These are phyloP conservation scores for Xyliphius kryptos DNA, from an alignment of 2,113 vertebrate genomes.

Conservation along the genomic window DNA sequence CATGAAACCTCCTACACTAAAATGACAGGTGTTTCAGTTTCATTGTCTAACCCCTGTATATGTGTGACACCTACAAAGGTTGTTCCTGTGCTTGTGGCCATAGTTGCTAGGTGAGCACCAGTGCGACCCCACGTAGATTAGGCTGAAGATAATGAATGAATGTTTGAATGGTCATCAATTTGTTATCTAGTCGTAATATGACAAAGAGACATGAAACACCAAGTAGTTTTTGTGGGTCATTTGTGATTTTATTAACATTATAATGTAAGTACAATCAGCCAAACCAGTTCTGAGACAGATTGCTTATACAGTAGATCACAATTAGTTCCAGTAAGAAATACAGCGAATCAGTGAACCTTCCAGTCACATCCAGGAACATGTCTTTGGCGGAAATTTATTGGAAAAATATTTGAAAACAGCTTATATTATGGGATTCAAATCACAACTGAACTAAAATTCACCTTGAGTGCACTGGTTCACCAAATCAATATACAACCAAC, in stretches of 20 bases:
- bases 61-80: too few species aligned
- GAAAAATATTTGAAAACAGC: slow-evolving; percentile 37
- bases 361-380: slow-evolving; percentile 54
- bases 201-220: background rate
- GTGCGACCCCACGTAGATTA: too few species aligned
- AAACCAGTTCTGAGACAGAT: slow-evolving; percentile 57
- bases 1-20: too few species aligned
- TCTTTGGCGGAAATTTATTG: too few species aligned
- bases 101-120: too few species aligned
- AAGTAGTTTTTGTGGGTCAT: slow-evolving; percentile 59
- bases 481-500: slow-evolving; percentile 6
- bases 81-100: too few species aligned
- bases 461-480: slow-evolving; percentile 41
- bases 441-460: slow-evolving; percentile 12
- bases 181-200: too few species aligned
- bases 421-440: slow-evolving; percentile 23
- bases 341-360: slow-evolving; percentile 51
- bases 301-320: slow-evolving; percentile 57
- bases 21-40: too few species aligned
- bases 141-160: too few species aligned
- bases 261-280: slow-evolving; percentile 57
- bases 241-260: slow-evolving; percentile 66
- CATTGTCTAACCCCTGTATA: too few species aligned
- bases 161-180: too few species aligned
- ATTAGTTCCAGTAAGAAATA: slow-evolving; percentile 53